Evolutionary conservation across 2,113 vertebrate species (phyloP), one percentile per base, ranked within the genome.

Genomic region (Oncorhynchus nerka): DNA sequence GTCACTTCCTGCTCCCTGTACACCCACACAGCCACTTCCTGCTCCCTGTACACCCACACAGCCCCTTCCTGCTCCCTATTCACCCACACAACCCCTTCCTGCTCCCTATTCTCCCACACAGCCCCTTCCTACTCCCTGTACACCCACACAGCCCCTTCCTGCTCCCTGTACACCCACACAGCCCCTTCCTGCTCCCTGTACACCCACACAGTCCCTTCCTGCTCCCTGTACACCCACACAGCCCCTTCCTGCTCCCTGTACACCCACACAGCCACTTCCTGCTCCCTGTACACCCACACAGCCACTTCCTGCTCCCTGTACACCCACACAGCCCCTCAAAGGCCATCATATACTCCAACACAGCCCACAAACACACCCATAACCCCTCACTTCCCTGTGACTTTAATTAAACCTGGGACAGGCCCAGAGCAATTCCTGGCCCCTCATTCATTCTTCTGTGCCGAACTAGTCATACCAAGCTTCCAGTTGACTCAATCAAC

Each of bases 301-400:
- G 34, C 1, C 34, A 1, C 69, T 26, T 39, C 66, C n/a, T 28
- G 2, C 0, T 3, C 73, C 32, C 65, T 62, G 34, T 76, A 66
- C 72, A 39, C 68, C 51, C 45, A 0, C 78, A 24, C 48, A 66
- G 8, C 12, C 16, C 49, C 45, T 59, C 72, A 59, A 30, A 75
- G 39, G 39, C 55, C 62, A 15, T 70, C 67, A 68, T 64, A 70
- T 62, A 45, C 76, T 66, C 51, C 70, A 45, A 69, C 69, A 73
- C 75, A 62, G 57, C 65, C 70, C 70, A 79, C 30, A 39, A 12
- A 70, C 15, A 59, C 28, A 61, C 55, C 51, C 70, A 74, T 15
- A 73, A 34, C 59, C 70, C 2, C 55, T 78, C 67, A 77, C n/a
- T 26, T 12, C 51, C 15, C 3, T 19, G 13, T 16, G 51, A 16